Evolutionary conservation across 2,797 vertebrate genomes (phyloP).

Genomic region (Sebastes melanostomus): DNA sequence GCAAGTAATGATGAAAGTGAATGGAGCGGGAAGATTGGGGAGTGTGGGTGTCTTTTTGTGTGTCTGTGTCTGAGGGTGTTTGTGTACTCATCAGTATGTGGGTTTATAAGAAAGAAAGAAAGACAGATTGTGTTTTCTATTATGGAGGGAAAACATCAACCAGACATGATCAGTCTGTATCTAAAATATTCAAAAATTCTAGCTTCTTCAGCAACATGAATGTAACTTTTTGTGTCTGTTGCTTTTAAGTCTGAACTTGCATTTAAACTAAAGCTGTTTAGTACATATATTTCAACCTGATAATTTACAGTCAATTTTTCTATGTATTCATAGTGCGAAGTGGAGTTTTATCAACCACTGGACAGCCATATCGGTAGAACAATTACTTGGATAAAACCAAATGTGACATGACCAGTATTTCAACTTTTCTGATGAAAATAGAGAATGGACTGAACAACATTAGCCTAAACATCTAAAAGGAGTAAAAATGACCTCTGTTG

Average conservation of each 20-base stretch:
- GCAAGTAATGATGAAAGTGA: conserved; percentile 11
- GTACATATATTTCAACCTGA: not conserved
- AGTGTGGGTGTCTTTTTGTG: not conserved
- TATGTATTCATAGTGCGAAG: not conserved
- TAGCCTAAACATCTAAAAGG: not conserved
- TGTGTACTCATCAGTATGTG: not conserved
- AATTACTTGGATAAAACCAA: not conserved
- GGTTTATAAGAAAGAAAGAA: not conserved
- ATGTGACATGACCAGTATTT: not conserved
- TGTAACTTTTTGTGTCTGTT: conserved; percentile 33
- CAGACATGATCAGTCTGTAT: not conserved
- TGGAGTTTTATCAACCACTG: not conserved
- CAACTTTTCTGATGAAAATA: not conserved
- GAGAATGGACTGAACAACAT: not conserved
- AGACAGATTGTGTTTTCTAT: not conserved
- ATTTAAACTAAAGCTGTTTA: conserved; percentile 14
- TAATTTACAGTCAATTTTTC: not conserved
- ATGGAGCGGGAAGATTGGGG: not conserved
- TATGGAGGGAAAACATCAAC: not conserved
- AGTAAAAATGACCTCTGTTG: not conserved
- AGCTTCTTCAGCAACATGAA: conserved; percentile 51
- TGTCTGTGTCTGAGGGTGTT: not conserved
- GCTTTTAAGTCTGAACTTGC: conserved; percentile 7
- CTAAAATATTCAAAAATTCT: not conserved
- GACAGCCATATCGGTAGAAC: not conserved